phyloP scores from a whole-genome alignment of 1,140 invertebrate genomes.

The Asobara japonica region DNA sequence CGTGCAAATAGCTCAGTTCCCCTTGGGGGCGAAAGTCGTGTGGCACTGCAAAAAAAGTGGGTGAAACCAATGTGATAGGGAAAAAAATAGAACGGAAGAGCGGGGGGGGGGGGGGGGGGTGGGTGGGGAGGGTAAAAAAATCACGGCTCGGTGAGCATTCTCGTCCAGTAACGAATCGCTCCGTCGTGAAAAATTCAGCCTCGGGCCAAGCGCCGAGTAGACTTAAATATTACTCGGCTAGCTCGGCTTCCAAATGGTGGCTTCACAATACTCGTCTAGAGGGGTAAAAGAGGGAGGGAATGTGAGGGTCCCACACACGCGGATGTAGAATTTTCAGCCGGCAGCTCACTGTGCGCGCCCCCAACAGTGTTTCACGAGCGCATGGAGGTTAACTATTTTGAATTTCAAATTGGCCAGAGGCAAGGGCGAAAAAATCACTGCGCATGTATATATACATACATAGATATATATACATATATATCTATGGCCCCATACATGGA shows the following conservation, averaged over 20 bases:
- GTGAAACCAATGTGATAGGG: background rate
- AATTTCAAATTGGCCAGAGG: conserved; percentile 52
- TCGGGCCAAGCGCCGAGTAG: conserved; percentile 9
- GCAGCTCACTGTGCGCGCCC: conserved; percentile 13
- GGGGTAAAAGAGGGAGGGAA: background rate
- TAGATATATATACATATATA: conserved; percentile 1
- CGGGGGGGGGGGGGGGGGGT: background rate
- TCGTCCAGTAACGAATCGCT: conserved; percentile 20
- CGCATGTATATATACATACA: background rate
- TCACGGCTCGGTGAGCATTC: conserved; percentile 11
- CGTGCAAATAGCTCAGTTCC: background rate
- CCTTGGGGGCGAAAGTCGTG: background rate
- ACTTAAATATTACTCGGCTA: conserved; percentile 23
- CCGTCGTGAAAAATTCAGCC: conserved; percentile 31
- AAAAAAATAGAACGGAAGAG: background rate
- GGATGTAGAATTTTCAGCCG: conserved; percentile 23
- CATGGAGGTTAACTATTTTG: conserved; percentile 53
- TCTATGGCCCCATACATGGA: no score
- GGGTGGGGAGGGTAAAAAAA: background rate
- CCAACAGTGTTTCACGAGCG: conserved; percentile 16
- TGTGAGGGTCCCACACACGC: conserved; percentile 17
- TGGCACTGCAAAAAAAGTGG: background rate
- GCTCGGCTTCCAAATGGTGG: conserved; percentile 8
- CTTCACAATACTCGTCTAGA: background rate
- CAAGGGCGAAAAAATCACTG: conserved; percentile 42